These are phyloP conservation scores for Drosophila pachea DNA, from an alignment of 1,140 invertebrate species.

Conservation along the genomic window DNA sequence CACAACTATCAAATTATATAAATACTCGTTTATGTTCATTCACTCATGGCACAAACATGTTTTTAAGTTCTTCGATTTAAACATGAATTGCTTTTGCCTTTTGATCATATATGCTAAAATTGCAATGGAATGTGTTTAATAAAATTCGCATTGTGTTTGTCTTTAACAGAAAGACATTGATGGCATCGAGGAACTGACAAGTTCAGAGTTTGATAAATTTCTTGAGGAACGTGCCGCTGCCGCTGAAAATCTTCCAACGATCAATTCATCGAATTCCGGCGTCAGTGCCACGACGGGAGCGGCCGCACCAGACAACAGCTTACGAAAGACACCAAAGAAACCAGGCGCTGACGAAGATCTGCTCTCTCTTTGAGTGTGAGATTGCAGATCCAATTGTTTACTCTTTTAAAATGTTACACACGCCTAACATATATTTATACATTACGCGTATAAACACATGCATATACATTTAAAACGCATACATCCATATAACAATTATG, in stretches of 20 bases:
- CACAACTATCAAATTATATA: constrained; percentile 12
- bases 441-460: constrained; percentile 55
- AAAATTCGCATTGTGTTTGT: constrained; percentile 14
- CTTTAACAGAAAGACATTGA: constrained; percentile 69
- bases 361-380: constrained; percentile 67
- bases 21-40: constrained; percentile 27
- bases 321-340: constrained; percentile 75
- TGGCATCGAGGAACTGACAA: constrained; percentile 86
- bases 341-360: constrained; percentile 69
- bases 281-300: constrained; percentile 48
- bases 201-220: constrained; percentile 95
- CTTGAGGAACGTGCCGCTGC: constrained; percentile 92
- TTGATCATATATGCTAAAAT: not conserved
- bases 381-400: constrained; percentile 57
- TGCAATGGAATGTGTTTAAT: not conserved
- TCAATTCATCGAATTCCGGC: constrained; percentile 67
- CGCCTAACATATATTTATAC: constrained; percentile 62
- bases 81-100: constrained; percentile 39
- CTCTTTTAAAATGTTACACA: constrained; percentile 67
- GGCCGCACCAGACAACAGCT: constrained; percentile 46
- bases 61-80: constrained; percentile 40
- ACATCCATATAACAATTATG: constrained; percentile 58
- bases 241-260: constrained; percentile 84
- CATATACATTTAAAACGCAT: constrained; percentile 62
- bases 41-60: constrained; percentile 17